Percentiles rank a stretch among this genome's conserved stretches.
These are phyloP conservation scores for human (Homo sapiens) DNA, from an alignment of 2,113 vertebrate genomes.

Conservation along the genomic window DNA sequence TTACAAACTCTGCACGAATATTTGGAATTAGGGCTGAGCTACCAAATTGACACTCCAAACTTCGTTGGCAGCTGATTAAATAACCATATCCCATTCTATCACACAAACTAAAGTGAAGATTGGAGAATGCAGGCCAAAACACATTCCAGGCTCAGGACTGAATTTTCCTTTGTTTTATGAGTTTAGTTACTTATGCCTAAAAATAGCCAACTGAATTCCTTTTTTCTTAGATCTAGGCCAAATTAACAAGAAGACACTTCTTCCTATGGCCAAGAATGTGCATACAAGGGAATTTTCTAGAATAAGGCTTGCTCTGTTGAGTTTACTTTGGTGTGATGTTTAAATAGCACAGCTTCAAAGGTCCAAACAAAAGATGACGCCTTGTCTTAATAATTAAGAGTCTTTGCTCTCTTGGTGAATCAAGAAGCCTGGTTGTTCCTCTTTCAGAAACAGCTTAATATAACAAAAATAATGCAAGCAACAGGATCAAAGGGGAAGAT, in stretches of 20 bases:
- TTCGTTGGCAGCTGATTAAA: constrained; percentile 38
- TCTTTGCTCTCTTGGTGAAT: not conserved
- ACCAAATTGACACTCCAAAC: not conserved
- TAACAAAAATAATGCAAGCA: not conserved
- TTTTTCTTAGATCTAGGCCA: constrained; percentile 32
- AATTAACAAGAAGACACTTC: constrained; percentile 23
- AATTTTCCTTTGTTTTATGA: constrained; percentile 63
- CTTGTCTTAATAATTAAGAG: not conserved
- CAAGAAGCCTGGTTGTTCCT: not conserved
- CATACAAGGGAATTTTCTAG: not conserved
- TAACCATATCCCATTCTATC: not conserved
- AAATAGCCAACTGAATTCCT: constrained; percentile 51
- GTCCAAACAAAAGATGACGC: not conserved
- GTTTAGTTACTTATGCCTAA: constrained; percentile 66
- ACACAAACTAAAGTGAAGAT: not conserved
- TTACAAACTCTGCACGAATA: not conserved
- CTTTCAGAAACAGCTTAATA: not conserved
- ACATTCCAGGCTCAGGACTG: constrained; percentile 49
- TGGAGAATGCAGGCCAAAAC: constrained; percentile 35
- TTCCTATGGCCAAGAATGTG: constrained; percentile 45
- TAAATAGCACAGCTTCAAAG: constrained; percentile 45
- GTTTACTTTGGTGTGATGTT: constrained; percentile 50
- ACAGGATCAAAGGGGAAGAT: not conserved
- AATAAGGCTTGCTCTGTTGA: not conserved
- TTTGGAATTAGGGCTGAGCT: not conserved